phyloP scores from a whole-genome alignment of 1,140 invertebrate genomes.

The Catajapyx aquilonaris region DNA sequence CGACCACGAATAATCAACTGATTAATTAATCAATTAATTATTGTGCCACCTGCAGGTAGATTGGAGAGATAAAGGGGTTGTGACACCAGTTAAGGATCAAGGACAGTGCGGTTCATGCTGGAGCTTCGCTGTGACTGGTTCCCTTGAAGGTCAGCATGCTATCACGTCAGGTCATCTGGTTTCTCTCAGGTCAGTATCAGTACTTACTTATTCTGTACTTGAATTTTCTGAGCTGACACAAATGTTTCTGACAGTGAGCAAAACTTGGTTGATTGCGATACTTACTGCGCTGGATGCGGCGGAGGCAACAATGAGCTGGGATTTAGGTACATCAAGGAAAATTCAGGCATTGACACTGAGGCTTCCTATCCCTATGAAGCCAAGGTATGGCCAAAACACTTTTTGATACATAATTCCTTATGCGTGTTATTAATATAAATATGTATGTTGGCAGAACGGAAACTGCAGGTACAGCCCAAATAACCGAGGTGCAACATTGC shows the following conservation, averaged over 20 bases:
- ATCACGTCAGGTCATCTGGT: constrained; percentile 60
- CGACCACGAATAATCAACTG: too few relatives aligned
- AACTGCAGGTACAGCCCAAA: constrained; percentile 43
- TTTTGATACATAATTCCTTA: too few relatives aligned
- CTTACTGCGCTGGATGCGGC: constrained; percentile 72
- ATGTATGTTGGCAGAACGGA: constrained; percentile 18
- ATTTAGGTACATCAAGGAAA: constrained; percentile 78
- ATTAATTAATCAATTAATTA: too few relatives aligned
- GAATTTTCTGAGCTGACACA: too few relatives aligned
- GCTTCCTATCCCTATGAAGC: constrained; percentile 73
- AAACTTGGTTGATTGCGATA: constrained; percentile 88
- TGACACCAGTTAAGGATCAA: constrained; percentile 84
- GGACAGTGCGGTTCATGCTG: constrained; percentile 86
- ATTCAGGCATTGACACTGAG: constrained; percentile 81
- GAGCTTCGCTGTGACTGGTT: constrained; percentile 82
- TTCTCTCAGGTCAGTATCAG: too few relatives aligned
- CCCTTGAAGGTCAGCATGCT: constrained; percentile 89
- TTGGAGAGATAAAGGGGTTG: constrained; percentile 69
- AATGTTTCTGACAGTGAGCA: too few relatives aligned
- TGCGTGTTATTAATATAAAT: too few relatives aligned
- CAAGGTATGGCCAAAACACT: constrained; percentile 22
- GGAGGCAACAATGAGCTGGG: constrained; percentile 91
- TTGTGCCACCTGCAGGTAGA: too few relatives aligned
- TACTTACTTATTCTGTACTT: too few relatives aligned
- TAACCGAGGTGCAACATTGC: constrained; percentile 58